Base-by-base conservation (phyloP, 2,888 invertebrate species). In the Eutolmus rufibarbis region DNA sequence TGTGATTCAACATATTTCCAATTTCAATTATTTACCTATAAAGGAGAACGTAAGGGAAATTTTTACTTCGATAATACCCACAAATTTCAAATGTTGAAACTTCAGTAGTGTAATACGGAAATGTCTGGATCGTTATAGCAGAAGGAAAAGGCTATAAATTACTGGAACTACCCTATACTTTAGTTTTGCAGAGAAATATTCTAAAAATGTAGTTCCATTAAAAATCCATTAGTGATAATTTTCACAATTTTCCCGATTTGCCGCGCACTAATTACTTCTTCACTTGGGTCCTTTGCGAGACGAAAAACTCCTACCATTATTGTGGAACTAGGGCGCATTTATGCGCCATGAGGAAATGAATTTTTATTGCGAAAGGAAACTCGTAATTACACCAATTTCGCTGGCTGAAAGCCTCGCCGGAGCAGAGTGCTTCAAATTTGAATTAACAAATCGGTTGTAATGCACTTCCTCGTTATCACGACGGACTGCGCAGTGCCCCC, bases 121-220 rank as follows among this genome's bases (percentile, higher is more conserved):
- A 66, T 19, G 12, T 66, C 66, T 28, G 28, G 9, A 66, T 23
- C 8, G 28, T 66, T 66, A 66, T 28, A 19, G 23, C 12, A 8
- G 7, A 12, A 28, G 28, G 16, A 66, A 28, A 23, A 28, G 8
- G 28, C 5, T 12, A 66, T 66, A 66, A 66, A 66, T 66, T 28
- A 9, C 66, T 19, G 28, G 28, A 23, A 66, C 66, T 66, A 28
- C 66, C 28, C 23, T 23, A 5, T 23, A 28, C 28, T 66, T 5
- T 28, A 23, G 3, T 66, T 28, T n/a, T 28, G 28, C 28, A 28
- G 66, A 28, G 66, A 23, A 66, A 79, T 51, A 79, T 7, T n/a
- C 16, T 31, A 79, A 79, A 78, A 79, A 46, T 79, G 79, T 31
- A 46, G 79, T 46, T 79, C 51, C 79, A 79, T 79, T 79, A 79